Conservation (phyloP, 2,888 invertebrate species). For the Spisula solida region DNA sequence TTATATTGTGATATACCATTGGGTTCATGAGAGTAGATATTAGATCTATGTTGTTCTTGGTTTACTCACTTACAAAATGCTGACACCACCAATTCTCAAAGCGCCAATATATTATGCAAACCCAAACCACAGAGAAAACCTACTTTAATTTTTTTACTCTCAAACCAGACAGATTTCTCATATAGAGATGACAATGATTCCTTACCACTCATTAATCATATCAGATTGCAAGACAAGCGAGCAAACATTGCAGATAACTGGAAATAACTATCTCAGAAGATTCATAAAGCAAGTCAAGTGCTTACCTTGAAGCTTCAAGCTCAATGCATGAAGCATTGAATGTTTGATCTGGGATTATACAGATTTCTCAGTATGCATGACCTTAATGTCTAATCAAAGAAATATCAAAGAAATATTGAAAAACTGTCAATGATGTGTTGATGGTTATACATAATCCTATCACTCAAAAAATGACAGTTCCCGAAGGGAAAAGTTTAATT, state of each 20-base stretch:
- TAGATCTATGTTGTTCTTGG: too few species aligned
- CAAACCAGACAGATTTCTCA: neutral
- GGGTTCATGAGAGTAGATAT: too few species aligned
- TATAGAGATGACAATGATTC: neutral
- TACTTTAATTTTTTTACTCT: neutral
- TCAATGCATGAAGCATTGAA: neutral
- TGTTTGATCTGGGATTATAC: neutral
- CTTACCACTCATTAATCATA: neutral
- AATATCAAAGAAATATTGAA: neutral
- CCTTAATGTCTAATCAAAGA: neutral
- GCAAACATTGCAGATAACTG: neutral
- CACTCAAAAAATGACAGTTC: neutral
- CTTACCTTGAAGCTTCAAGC: neutral
- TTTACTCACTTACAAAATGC: neutral
- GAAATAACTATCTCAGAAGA: neutral
- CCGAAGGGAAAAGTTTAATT: neutral
- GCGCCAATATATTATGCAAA: neutral
- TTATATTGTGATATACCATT: too few species aligned
- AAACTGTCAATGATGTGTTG: neutral
- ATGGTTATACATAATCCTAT: neutral
- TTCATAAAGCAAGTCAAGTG: neutral
- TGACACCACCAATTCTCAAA: neutral
- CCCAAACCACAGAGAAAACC: neutral
- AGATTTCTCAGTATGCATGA: neutral
- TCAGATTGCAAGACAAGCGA: neutral